Evolutionary conservation across 2,888 invertebrate genomes (phyloP).

Genomic region (Alitta virens): DNA sequence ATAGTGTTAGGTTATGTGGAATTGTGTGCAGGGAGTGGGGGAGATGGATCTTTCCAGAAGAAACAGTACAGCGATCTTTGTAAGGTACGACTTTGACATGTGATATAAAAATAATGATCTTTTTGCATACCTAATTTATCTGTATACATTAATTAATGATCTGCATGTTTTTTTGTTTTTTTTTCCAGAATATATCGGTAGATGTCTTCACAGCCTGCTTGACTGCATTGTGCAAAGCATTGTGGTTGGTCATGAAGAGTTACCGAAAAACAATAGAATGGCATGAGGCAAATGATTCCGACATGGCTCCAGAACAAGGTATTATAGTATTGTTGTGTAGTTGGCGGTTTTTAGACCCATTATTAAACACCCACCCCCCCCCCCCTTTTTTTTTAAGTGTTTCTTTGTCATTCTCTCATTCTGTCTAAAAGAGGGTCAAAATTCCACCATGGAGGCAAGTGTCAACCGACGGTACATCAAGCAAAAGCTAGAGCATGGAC

Average conservation of each 20-base stretch:
- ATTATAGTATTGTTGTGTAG: too few relatives aligned
- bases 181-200: conserved; percentile 56
- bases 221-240: conserved; percentile 79
- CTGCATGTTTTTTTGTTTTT: too few relatives aligned
- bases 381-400: too few relatives aligned
- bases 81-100: too few relatives aligned
- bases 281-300: conserved; percentile 64
- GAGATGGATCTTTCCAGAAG: conserved; percentile 59
- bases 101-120: too few relatives aligned
- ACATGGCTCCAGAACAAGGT: conserved; percentile 1
- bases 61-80: conserved; percentile 83
- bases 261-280: conserved; percentile 76
- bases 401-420: too few relatives aligned
- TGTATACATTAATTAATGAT: too few relatives aligned
- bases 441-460: conserved; percentile 56
- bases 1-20: conserved; percentile 58
- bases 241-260: conserved; percentile 78
- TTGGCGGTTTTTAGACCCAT: too few relatives aligned
- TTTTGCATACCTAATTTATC: too few relatives aligned
- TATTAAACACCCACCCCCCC: too few relatives aligned
- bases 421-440: not conserved
- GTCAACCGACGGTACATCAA: conserved; percentile 71
- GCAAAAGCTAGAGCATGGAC: conserved; percentile 85
- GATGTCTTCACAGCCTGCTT: conserved; percentile 74
- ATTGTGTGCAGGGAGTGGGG: conserved; percentile 38